phyloP scores from a whole-genome alignment of 2,797 vertebrate species.

The Sandelia bainsii region DNA sequence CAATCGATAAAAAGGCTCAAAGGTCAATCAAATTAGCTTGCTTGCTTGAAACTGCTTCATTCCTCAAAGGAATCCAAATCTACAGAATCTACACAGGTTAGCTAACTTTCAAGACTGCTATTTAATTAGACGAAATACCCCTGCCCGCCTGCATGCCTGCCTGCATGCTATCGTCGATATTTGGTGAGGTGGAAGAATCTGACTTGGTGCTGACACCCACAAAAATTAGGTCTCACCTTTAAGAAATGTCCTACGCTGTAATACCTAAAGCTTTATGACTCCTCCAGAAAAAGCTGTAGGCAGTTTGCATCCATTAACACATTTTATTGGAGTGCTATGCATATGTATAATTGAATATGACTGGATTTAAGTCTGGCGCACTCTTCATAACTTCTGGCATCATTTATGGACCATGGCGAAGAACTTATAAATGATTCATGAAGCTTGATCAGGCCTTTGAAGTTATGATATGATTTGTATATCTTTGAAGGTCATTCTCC shows the following conservation, averaged over 20 bases:
- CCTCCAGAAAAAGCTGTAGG: slow-evolving; percentile 43
- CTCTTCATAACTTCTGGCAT: slow-evolving; percentile 47
- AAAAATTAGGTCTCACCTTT: slow-evolving; percentile 54
- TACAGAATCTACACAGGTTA: slow-evolving; percentile 22
- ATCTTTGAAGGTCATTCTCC: slow-evolving; percentile 56
- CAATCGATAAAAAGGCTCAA: slow-evolving; percentile 53
- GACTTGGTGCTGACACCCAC: slow-evolving; percentile 15
- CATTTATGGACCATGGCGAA: slow-evolving; percentile 39
- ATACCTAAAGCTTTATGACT: slow-evolving; percentile 53
- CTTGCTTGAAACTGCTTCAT: slow-evolving; percentile 29
- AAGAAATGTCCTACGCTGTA: slow-evolving; percentile 45
- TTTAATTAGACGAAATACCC: slow-evolving; percentile 57
- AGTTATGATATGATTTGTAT: slow-evolving; percentile 57
- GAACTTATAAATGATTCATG: slow-evolving; percentile 59
- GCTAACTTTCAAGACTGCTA: slow-evolving; percentile 26
- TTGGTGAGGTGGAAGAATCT: slow-evolving; percentile 16
- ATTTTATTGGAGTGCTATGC: slow-evolving; percentile 44
- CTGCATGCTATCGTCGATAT: slow-evolving; percentile 34
- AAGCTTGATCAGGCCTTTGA: slow-evolving; percentile 57
- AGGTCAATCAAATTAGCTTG: slow-evolving; percentile 65
- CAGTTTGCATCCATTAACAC: slow-evolving; percentile 68
- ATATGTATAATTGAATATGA: slow-evolving; percentile 36
- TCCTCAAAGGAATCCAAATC: slow-evolving; percentile 41
- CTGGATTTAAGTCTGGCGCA: slow-evolving; percentile 37
- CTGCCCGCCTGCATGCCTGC: neutral